Conservation (phyloP, 2,888 invertebrate genomes). For the Agriotes lineatus region DNA sequence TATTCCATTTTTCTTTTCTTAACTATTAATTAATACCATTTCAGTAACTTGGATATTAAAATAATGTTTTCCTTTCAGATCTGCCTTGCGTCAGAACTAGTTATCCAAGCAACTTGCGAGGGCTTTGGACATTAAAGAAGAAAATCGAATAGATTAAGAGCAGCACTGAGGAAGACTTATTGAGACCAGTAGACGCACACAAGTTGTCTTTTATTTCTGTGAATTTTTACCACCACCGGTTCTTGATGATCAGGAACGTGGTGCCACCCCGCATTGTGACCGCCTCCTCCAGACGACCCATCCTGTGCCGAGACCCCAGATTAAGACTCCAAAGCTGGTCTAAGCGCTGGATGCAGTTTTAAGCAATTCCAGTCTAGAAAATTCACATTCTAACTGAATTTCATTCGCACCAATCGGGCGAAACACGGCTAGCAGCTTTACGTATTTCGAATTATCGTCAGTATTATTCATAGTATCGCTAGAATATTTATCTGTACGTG, state of each 20-base stretch:
- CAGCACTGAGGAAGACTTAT: no score
- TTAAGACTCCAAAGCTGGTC: slow-evolving; percentile 70
- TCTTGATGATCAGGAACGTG: slow-evolving; percentile 72
- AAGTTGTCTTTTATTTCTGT: slow-evolving; percentile 17
- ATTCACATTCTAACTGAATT: background rate
- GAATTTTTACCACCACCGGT: slow-evolving; percentile 55
- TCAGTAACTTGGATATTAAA: no score
- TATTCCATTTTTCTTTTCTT: no score
- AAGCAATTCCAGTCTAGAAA: background rate
- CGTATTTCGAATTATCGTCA: slow-evolving; percentile 25
- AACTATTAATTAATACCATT: no score
- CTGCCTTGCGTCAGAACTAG: no score
- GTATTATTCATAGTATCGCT: slow-evolving; percentile 36
- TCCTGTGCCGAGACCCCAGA: slow-evolving; percentile 71
- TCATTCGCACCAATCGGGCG: slow-evolving; percentile 13
- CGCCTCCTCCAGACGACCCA: slow-evolving; percentile 69
- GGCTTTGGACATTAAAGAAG: no score
- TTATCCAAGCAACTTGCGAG: no score
- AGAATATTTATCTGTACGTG: slow-evolving; percentile 7
- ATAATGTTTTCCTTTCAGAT: no score
- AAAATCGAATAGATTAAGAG: no score
- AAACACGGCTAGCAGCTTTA: background rate
- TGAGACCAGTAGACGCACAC: no score
- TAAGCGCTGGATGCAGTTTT: slow-evolving; percentile 58
- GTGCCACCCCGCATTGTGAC: slow-evolving; percentile 69